A percentile compares a stretch with the other conserved stretches of the same genome.
Evolutionary conservation across 2,797 vertebrate species (phyloP).

Genomic region (Tenualosa ilisha): DNA sequence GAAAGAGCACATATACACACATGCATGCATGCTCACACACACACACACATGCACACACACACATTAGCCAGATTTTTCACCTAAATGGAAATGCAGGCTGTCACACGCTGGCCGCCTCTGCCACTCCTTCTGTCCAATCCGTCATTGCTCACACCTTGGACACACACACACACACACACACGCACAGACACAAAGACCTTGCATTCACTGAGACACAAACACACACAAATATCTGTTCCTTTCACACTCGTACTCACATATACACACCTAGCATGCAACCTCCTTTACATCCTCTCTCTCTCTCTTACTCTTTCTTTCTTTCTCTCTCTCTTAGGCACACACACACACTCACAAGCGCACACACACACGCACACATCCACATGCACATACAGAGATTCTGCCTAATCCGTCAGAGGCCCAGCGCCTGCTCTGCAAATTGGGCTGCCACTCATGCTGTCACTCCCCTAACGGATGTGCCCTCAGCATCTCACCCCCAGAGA

Average conservation of each 20-base stretch:
- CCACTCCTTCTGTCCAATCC: conserved; percentile 73
- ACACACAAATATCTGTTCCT: background rate
- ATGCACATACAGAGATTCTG: conserved; percentile 49
- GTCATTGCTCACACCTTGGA: background rate
- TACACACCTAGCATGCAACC: background rate
- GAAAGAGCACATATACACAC: background rate
- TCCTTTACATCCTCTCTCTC: too few species aligned
- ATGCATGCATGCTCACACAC: background rate
- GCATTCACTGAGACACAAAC: background rate
- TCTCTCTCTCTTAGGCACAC: background rate
- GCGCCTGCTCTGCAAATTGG: conserved; percentile 76
- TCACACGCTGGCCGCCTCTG: conserved; percentile 75
- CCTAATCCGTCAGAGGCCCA: conserved; percentile 75
- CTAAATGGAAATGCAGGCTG: conserved; percentile 80
- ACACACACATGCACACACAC: conserved; percentile 54
- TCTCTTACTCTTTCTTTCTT: too few species aligned
- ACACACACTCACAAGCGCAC: background rate
- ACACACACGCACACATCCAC: conserved; percentile 7
- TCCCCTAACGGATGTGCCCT: conserved; percentile 77
- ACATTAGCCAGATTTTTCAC: conserved; percentile 81
- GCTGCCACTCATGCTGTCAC: conserved; percentile 81
- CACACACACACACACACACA: background rate
- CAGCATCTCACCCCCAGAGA: conserved; percentile 37
- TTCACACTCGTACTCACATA: background rate
- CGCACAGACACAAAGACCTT: background rate